Base-by-base conservation (phyloP, 2,113 vertebrate genomes). In the Cryptotis parvus region DNA sequence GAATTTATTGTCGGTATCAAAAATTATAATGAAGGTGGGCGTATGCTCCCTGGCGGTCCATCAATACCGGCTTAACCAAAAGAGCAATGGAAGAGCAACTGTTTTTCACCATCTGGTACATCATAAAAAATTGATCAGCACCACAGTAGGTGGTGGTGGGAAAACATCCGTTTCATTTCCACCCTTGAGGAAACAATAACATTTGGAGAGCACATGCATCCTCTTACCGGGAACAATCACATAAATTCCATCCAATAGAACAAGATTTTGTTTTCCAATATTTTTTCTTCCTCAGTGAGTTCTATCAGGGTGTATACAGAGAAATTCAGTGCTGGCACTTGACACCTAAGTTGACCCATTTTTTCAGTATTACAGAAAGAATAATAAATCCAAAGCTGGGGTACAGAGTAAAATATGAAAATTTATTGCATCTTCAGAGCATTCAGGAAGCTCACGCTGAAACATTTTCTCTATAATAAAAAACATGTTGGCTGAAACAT, bases 81-180 rank as follows among this genome's bases (percentile, higher is more conserved):
- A 93, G 85, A 84, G 49, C 88, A 77, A 24, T 74, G 68, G 72
- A 91, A 93, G 66, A 94, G 70, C 66, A 93, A 91, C 85, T 95
- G 92, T 88, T 77, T 74, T 43, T 61, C 41, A 94, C 93, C 93
- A 95, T 95, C 96, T 96, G 95, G 93, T 77, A 63, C 85, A 66
- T 85, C 82, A 61, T 85, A 88, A 85, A 90, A 58, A 90, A 83
- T 90, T 95, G 90, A 96, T 87, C 87, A 95, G 92, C 91, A 66
- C 79, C 93, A 84, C 93, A 94, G 91, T 95, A 94, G 95, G 93
- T 91, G 90, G 90, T 91, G 88, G 93, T 94, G 90, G 72, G 87
- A 70, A 96, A 96, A 89, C 91, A 95, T 91, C 61, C 82, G 1
- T 88, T 93, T 87, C 68, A 89, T 92, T 94, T 91, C 69, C 79